phyloP scores from a whole-genome alignment of 1,140 invertebrate species.

The Odontomachus brunneus region DNA sequence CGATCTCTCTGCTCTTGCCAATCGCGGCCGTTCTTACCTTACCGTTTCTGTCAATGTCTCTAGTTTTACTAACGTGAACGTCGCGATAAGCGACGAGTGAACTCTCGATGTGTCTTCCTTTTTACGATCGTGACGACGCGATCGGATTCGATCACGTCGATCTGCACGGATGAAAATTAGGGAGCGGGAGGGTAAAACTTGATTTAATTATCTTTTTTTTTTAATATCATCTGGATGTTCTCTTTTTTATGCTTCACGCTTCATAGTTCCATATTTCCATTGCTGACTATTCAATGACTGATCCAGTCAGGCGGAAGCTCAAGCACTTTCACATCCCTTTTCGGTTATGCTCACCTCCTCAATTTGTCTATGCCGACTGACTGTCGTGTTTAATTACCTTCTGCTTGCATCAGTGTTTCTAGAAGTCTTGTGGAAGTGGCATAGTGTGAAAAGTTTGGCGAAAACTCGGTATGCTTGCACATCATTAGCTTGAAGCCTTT shows the following conservation, averaged over 20 bases:
- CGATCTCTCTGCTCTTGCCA: conserved; percentile 28
- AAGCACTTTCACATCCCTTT: background rate
- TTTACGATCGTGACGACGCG: background rate
- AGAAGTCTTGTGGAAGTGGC: background rate
- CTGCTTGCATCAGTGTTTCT: conserved; percentile 14
- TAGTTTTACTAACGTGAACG: conserved; percentile 2
- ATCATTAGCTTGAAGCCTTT: no score
- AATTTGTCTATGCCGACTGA: no score
- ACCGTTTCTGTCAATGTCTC: conserved; percentile 10
- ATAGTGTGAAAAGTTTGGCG: background rate
- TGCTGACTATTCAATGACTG: background rate
- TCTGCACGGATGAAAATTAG: background rate
- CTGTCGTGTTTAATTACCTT: conserved; percentile 3
- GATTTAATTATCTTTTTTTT: no score
- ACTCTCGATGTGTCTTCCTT: background rate
- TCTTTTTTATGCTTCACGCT: background rate
- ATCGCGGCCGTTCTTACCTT: background rate
- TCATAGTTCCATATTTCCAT: background rate
- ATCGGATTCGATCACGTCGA: background rate
- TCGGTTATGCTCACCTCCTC: no score
- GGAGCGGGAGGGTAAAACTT: no score
- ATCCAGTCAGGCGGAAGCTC: background rate
- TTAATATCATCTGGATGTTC: conserved; percentile 17
- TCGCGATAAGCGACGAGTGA: background rate
- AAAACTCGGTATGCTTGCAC: no score